A percentile compares a stretch with the other conserved stretches of the same genome.
These are phyloP conservation scores for Zoanthus gigantus DNA, from an alignment of 92 coral and sea anemone genomes.

Conservation along the genomic window DNA sequence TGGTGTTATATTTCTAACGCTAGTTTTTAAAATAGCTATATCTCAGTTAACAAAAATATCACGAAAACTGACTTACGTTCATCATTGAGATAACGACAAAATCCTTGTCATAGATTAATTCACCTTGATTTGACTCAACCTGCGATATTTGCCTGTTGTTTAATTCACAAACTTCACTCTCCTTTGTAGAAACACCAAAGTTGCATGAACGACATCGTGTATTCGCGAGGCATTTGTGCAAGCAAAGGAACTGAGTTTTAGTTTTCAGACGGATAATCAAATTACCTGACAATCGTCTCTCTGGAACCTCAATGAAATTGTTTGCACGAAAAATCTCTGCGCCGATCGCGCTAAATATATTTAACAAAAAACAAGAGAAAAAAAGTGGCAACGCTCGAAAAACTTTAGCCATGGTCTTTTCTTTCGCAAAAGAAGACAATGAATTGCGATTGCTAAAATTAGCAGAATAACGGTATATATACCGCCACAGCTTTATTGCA, in stretches of 20 bases:
- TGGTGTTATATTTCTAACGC: too few species aligned
- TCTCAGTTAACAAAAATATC: not conserved
- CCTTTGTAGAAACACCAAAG: constrained; percentile 4
- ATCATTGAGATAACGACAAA: constrained; percentile 5
- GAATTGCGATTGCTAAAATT: not conserved
- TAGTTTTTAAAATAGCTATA: not conserved
- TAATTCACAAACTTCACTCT: not conserved
- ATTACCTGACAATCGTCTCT: not conserved
- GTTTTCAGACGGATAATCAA: not conserved
- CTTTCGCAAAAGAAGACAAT: not conserved
- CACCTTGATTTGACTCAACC: not conserved
- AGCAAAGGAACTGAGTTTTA: not conserved
- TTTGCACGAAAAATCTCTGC: not conserved
- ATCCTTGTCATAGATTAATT: not conserved
- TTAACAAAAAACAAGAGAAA: not conserved
- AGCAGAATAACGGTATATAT: too few species aligned
- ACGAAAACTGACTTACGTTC: constrained; percentile 15
- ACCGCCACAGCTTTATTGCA: too few species aligned
- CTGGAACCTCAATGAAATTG: not conserved
- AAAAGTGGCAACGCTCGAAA: not conserved
- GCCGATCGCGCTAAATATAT: not conserved
- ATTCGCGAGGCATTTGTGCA: constrained; percentile 21
- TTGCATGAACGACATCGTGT: constrained; percentile 10
- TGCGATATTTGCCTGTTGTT: not conserved
- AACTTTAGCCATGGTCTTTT: not conserved